A percentile compares a stretch with the other conserved stretches of the same genome.
Evolutionary conservation across 2,113 vertebrate genomes (phyloP).

Genomic region (Piliocolobus tephrosceles): DNA sequence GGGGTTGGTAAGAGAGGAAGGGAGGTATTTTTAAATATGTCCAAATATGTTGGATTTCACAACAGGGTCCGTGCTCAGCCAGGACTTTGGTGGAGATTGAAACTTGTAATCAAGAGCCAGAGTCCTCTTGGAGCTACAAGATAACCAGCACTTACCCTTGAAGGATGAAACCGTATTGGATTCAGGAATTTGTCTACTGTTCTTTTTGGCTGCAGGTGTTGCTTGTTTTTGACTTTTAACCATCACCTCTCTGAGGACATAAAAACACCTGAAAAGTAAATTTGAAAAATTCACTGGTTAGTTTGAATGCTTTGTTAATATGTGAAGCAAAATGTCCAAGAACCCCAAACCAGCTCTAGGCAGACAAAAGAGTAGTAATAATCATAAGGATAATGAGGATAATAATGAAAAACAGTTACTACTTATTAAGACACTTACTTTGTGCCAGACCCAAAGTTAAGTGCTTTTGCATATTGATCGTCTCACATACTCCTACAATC

Average conservation of each 20-base stretch:
- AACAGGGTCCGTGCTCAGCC: background rate
- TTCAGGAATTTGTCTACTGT: background rate
- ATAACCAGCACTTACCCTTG: background rate
- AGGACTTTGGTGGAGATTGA: background rate
- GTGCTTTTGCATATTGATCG: constrained; percentile 72
- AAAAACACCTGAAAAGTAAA: constrained; percentile 32
- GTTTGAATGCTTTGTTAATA: background rate
- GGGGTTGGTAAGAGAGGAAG: background rate
- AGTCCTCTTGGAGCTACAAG: background rate
- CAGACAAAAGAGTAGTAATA: constrained; percentile 12
- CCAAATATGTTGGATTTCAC: constrained; percentile 35
- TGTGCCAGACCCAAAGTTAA: constrained; percentile 62
- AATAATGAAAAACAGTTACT: constrained; percentile 69
- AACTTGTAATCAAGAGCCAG: constrained; percentile 38
- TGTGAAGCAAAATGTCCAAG: background rate
- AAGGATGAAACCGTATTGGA: background rate
- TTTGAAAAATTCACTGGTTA: background rate
- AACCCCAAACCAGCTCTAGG: background rate
- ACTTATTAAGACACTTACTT: constrained; percentile 68
- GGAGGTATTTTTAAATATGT: constrained; percentile 5
- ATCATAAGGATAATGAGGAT: constrained; percentile 59
- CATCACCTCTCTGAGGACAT: background rate
- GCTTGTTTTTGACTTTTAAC: background rate
- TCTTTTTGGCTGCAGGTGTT: background rate
- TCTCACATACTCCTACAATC: constrained; percentile 14